Evolutionary conservation across 2,888 invertebrate genomes (phyloP).

Genomic region (Cheiracanthium punctorium): DNA sequence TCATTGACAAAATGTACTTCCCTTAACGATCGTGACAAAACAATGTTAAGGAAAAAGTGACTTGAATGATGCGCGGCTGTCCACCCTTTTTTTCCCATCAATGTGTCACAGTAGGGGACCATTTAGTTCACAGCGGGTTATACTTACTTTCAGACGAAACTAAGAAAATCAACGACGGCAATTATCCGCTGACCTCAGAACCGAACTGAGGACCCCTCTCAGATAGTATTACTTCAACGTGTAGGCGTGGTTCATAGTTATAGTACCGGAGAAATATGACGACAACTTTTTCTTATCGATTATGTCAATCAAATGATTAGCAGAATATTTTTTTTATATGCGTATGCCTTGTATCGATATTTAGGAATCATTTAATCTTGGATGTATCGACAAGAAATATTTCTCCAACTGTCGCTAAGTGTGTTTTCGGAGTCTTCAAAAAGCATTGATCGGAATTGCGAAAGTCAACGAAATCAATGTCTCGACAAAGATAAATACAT

Average conservation of each 20-base stretch:
- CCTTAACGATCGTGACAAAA: background rate
- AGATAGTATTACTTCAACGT: constrained; percentile 33
- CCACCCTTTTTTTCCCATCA: constrained; percentile 53
- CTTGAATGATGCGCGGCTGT: constrained; percentile 54
- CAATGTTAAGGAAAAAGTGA: background rate
- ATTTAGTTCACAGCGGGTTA: constrained; percentile 46
- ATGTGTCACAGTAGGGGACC: constrained; percentile 44
- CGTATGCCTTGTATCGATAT: background rate
- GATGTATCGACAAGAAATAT: background rate
- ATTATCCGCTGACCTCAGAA: constrained; percentile 38
- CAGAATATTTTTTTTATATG: background rate
- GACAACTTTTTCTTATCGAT: constrained; percentile 48
- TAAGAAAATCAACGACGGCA: constrained; percentile 49
- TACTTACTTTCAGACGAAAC: constrained; percentile 16
- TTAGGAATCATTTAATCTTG: background rate
- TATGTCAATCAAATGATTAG: constrained; percentile 44
- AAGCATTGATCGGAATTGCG: too few species aligned
- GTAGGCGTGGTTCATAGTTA: background rate
- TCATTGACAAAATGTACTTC: background rate
- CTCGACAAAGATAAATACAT: too few species aligned
- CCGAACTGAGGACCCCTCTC: background rate
- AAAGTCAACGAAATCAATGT: too few species aligned
- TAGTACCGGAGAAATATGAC: constrained; percentile 19
- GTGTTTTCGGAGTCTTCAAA: too few species aligned
- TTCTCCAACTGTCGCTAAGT: too few species aligned